These are phyloP conservation scores for Meloidogyne hapla DNA, from an alignment of 1,140 invertebrate species.

Conservation along the genomic window DNA sequence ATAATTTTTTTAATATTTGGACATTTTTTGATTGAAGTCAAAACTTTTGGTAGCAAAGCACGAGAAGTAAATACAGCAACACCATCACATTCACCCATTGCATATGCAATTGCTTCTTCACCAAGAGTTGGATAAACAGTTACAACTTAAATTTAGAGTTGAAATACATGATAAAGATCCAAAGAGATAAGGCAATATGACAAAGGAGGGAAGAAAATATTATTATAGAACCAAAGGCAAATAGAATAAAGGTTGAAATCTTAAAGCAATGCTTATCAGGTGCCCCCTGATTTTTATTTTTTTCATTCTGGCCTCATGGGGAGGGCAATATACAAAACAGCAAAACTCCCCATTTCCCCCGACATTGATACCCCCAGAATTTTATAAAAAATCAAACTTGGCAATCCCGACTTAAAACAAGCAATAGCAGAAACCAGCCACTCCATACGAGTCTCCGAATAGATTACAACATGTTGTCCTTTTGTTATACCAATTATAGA, in stretches of 20 bases:
- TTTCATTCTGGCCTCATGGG: too few relatives aligned
- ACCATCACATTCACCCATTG: slow-evolving; percentile 92
- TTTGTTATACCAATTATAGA: slow-evolving; percentile 69
- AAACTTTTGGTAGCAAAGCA: slow-evolving; percentile 55
- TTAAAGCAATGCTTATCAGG: too few relatives aligned
- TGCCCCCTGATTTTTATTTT: too few relatives aligned
- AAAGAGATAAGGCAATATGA: too few relatives aligned
- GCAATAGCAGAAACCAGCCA: slow-evolving; percentile 93
- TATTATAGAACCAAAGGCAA: too few relatives aligned
- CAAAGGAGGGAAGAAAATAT: too few relatives aligned
- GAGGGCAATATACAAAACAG: too few relatives aligned
- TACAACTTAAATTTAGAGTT: slow-evolving; percentile 73
- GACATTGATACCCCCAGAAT: too few relatives aligned
- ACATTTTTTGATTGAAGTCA: slow-evolving; percentile 40
- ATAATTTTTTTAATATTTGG: slow-evolving; percentile 49
- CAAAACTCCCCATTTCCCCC: too few relatives aligned
- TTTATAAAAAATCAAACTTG: slow-evolving; percentile 67
- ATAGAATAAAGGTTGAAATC: too few relatives aligned
- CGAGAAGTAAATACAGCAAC: slow-evolving; percentile 65
- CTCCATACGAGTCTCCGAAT: slow-evolving; percentile 92
- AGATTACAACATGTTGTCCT: slow-evolving; percentile 80
- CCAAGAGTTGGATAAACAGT: slow-evolving; percentile 95
- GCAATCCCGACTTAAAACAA: slow-evolving; percentile 86
- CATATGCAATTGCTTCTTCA: slow-evolving; percentile 90
- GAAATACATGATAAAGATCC: too few relatives aligned